These are phyloP conservation scores for Crotalus horridus DNA, from an alignment of 2,113 vertebrate genomes.

Conservation along the genomic window DNA sequence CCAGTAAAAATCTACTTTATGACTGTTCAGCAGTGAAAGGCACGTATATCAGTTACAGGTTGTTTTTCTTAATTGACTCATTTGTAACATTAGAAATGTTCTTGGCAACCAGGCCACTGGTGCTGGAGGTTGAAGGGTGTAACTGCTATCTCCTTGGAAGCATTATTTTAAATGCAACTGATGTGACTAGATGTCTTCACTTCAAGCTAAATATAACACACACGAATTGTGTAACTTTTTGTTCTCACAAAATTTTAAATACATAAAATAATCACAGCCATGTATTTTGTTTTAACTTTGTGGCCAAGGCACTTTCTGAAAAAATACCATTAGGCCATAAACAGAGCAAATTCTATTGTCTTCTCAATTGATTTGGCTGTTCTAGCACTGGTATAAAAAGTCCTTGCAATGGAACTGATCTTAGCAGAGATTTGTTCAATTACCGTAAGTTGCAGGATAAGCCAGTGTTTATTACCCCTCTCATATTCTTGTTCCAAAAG, in stretches of 20 bases:
- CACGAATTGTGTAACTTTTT: neutral
- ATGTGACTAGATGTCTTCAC: neutral
- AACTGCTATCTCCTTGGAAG: neutral
- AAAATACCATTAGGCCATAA: neutral
- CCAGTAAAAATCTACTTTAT: neutral
- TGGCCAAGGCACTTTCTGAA: neutral
- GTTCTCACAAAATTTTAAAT: neutral
- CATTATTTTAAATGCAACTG: neutral
- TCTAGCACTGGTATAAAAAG: neutral
- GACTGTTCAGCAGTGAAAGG: constrained; percentile 8
- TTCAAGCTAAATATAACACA: constrained; percentile 2
- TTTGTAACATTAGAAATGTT: neutral
- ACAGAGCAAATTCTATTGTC: neutral
- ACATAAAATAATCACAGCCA: rapidly evolving
- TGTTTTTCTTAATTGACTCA: neutral
- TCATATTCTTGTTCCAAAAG: neutral
- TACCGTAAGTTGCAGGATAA: neutral
- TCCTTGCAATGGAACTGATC: neutral
- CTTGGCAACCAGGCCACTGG: neutral
- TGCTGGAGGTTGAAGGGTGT: neutral
- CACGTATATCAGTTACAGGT: constrained; percentile 7
- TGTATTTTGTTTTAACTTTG: neutral
- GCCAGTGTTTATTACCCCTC: neutral
- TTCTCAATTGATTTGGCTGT: neutral
- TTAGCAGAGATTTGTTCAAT: neutral